Conservation (phyloP, 2,888 invertebrate genomes). For the Cataglyphis altisquamis region DNA sequence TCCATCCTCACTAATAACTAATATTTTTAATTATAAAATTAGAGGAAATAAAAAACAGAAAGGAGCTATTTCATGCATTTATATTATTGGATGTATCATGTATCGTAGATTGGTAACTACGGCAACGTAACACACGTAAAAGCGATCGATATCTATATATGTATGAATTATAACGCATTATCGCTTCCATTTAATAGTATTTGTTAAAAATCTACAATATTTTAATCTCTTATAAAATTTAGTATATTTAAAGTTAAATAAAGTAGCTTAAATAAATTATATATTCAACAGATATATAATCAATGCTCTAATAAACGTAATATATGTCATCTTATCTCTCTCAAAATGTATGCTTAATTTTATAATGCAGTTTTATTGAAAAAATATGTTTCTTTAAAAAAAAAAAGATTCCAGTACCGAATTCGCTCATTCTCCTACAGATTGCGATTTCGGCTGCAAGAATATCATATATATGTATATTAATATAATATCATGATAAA, state of each 20-base stretch:
- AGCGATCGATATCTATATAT: conserved; percentile 23
- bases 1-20: background rate
- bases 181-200: background rate
- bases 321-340: conserved; percentile 57
- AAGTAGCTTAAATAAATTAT: conserved; percentile 69
- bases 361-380: conserved; percentile 60
- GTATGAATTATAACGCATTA: background rate
- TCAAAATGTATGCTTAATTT: conserved; percentile 55
- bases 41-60: background rate
- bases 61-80: background rate
- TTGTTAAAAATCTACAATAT: background rate
- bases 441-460: conserved; percentile 82
- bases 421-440: conserved; percentile 76
- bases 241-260: conserved; percentile 10
- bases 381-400: conserved; percentile 19
- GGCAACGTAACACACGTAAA: conserved; percentile 20
- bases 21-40: conserved; percentile 19
- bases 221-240: background rate
- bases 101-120: conserved; percentile 14
- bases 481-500: conserved; percentile 6
- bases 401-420: background rate
- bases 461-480: conserved; percentile 33
- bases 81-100: background rate
- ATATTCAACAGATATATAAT: conserved; percentile 59
- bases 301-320: conserved; percentile 64